A percentile compares a stretch with the other conserved stretches of the same genome.
phyloP scores from a whole-genome alignment of 2,113 vertebrate genomes.

The Albula glossodonta region DNA sequence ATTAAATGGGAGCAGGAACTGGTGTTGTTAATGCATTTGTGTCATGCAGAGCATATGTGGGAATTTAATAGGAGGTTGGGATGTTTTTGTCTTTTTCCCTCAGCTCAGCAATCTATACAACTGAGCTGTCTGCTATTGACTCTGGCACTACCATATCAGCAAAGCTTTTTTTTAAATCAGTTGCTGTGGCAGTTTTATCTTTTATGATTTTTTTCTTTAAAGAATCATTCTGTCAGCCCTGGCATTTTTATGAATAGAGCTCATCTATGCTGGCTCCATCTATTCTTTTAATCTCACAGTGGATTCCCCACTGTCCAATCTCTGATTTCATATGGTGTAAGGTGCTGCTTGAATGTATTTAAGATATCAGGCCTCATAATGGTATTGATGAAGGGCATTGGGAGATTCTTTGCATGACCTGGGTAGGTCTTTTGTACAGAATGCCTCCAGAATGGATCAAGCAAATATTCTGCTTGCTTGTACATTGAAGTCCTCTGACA shows the following conservation, averaged over 20 bases:
- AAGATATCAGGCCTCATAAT: neutral
- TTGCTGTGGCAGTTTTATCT: conserved; percentile 1
- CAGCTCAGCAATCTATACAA: conserved; percentile 3
- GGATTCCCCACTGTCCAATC: neutral
- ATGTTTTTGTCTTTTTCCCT: neutral
- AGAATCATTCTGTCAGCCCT: conserved; percentile 42
- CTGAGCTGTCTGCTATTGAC: conserved; percentile 10
- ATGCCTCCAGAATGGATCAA: conserved; percentile 10
- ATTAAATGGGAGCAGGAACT: conserved; percentile 4
- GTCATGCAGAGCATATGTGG: conserved; percentile 14
- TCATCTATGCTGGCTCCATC: neutral
- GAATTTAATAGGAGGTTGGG: conserved; percentile 20
- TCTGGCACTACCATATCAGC: neutral
- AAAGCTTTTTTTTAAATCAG: neutral
- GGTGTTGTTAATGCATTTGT: conserved; percentile 4
- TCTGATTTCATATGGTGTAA: conserved; percentile 8
- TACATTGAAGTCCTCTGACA: conserved; percentile 52
- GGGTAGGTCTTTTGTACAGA: conserved; percentile 1
- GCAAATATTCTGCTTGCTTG: conserved; percentile 35
- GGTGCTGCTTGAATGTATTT: conserved; percentile 1
- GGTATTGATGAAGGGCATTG: conserved; percentile 23
- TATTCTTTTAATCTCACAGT: neutral
- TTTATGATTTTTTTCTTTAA: conserved; percentile 16
- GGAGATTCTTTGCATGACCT: conserved; percentile 27
- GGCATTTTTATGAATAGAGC: conserved; percentile 27